These are phyloP conservation scores for Pangasius mekongensis DNA, from an alignment of 2,797 vertebrate genomes.

Conservation along the genomic window DNA sequence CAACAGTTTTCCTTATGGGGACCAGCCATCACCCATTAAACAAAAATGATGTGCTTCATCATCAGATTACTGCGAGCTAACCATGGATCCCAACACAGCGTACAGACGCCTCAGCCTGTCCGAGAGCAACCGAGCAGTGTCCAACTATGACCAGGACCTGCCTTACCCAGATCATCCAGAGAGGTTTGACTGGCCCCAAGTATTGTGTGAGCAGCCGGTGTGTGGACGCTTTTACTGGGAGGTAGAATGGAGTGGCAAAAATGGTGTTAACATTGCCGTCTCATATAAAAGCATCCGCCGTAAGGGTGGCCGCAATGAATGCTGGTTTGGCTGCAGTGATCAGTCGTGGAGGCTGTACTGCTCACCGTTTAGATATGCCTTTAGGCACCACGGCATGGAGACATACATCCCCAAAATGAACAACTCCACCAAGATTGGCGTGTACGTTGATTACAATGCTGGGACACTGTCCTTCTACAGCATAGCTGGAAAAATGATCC, in stretches of 20 bases:
- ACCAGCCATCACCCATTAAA: not conserved
- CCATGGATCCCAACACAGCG: conserved; percentile 38
- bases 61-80: conserved; percentile 23
- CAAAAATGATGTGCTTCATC: conserved; percentile 1
- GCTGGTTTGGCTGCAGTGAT: conserved; percentile 48
- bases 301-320: conserved; percentile 40
- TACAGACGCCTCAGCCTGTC: conserved; percentile 36
- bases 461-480: conserved; percentile 52
- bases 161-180: conserved; percentile 47
- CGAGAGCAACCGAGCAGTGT: conserved; percentile 20
- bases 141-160: conserved; percentile 35
- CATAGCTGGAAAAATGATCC: conserved; percentile 47
- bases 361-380: conserved; percentile 38
- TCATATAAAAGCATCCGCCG: conserved; percentile 49
- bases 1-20: not conserved
- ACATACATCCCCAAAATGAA: conserved; percentile 39
- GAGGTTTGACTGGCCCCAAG: conserved; percentile 52
- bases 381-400: conserved; percentile 45
- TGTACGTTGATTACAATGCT: conserved; percentile 50
- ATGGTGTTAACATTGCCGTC: conserved; percentile 43
- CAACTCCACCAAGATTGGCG: conserved; percentile 43
- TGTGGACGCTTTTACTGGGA: conserved; percentile 50
- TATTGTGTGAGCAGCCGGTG: conserved; percentile 48
- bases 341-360: conserved; percentile 50
- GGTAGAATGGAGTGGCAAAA: conserved; percentile 47